Conservation (phyloP, 2,888 invertebrate genomes). For the Marronus borbonicus region DNA sequence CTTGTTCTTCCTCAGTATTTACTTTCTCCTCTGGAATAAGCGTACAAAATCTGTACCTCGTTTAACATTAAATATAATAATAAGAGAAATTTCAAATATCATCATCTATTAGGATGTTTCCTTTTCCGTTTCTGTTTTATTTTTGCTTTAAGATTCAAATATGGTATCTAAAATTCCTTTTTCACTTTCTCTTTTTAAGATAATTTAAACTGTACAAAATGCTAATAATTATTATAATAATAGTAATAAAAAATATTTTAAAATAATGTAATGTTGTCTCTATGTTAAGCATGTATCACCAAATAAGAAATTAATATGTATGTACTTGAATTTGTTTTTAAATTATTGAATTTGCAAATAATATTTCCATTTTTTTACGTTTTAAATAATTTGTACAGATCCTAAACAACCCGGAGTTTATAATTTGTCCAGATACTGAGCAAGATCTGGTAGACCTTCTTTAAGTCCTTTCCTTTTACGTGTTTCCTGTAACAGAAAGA, state of each 20-base stretch:
- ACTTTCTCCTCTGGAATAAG: constrained; percentile 48
- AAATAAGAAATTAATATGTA: too few species aligned
- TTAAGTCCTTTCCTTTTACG: constrained; percentile 99
- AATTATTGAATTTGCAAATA: constrained; percentile 10
- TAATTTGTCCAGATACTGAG: constrained; percentile 98
- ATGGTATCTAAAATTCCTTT: too few species aligned
- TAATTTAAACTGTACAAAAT: constrained; percentile 51
- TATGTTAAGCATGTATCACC: too few species aligned
- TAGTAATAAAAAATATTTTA: background rate
- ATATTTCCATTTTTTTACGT: constrained; percentile 20
- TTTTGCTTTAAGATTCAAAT: background rate
- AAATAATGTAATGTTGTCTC: background rate
- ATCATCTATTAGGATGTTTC: background rate
- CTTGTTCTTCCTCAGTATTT: constrained; percentile 46
- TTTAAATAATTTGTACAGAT: constrained; percentile 69
- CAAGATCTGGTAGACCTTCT: constrained; percentile 95
- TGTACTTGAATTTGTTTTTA: background rate
- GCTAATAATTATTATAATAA: constrained; percentile 17
- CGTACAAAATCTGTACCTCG: constrained; percentile 48
- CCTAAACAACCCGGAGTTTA: constrained; percentile 75
- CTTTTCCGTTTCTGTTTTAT: background rate
- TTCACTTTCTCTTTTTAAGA: background rate
- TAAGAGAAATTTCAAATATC: background rate
- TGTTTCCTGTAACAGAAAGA: constrained; percentile 80
- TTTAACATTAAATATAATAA: constrained; percentile 36